Conservation (phyloP, 30 jellyfish, hydroid and myxozoan species). For the Sanderia malayensis region DNA sequence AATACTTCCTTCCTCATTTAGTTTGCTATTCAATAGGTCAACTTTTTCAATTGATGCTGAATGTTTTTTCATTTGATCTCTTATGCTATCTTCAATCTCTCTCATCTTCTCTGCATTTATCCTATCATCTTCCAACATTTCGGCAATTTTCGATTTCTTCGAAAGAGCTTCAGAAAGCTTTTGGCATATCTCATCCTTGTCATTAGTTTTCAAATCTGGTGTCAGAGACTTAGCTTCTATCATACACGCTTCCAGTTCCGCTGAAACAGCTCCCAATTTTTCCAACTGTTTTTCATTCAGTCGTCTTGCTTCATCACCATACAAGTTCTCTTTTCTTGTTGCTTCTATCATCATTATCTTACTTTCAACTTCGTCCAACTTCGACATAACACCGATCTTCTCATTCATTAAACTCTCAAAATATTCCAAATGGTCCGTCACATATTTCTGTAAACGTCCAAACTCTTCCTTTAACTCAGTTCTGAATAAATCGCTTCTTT, state of each 20-base stretch:
- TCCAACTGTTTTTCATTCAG: not conserved
- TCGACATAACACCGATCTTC: slow-evolving; percentile 1
- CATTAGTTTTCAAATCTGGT: not conserved
- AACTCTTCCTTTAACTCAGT: not conserved
- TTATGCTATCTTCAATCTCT: slow-evolving; percentile 6
- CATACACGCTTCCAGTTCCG: not conserved
- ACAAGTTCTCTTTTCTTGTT: not conserved
- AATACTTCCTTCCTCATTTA: not conserved
- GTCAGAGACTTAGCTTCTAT: not conserved
- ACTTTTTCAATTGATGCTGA: not conserved
- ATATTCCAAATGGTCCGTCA: not conserved
- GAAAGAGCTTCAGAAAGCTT: not conserved
- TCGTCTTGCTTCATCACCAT: not conserved
- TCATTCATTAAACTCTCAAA: not conserved
- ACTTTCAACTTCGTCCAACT: not conserved
- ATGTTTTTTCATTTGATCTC: slow-evolving; percentile 21
- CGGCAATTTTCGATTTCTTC: not conserved
- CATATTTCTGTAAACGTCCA: slow-evolving; percentile 1
- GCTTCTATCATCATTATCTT: not conserved
- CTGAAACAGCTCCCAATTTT: not conserved
- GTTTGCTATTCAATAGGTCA: not conserved
- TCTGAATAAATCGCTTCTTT: slow-evolving; percentile 8
- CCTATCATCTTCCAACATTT: not conserved
- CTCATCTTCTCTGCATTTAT: slow-evolving; percentile 3
- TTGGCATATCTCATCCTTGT: not conserved